Percentiles rank a stretch among this genome's conserved stretches.
Conservation (phyloP, 2,888 invertebrate species). For the Thalpophila matura region DNA sequence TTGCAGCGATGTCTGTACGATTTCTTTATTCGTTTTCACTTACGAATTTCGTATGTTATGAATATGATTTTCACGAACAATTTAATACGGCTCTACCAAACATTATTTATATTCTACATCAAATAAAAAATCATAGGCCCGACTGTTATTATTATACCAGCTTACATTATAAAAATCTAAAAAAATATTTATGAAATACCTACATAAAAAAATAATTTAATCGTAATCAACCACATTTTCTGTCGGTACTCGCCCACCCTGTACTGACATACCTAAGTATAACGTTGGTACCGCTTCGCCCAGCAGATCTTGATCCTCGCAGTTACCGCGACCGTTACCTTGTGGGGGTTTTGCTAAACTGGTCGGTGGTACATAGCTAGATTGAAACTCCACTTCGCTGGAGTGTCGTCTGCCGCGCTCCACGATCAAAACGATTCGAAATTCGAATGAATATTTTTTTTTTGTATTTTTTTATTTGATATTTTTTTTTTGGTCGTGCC, state of each 20-base stretch:
- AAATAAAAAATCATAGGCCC: too few species aligned
- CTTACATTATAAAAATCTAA: not conserved
- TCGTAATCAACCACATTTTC: constrained; percentile 55
- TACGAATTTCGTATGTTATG: too few species aligned
- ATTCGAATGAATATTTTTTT: constrained; percentile 75
- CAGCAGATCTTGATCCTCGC: constrained; percentile 77
- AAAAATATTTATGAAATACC: not conserved
- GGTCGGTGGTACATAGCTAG: constrained; percentile 81
- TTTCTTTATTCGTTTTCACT: too few species aligned
- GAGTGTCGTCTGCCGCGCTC: constrained; percentile 89
- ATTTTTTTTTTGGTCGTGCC: constrained; percentile 48
- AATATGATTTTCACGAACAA: too few species aligned
- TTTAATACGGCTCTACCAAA: too few species aligned
- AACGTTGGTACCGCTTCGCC: constrained; percentile 88
- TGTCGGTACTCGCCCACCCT: constrained; percentile 84
- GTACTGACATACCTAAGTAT: constrained; percentile 83
- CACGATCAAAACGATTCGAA: constrained; percentile 88
- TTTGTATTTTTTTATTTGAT: constrained; percentile 75
- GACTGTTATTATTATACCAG: too few species aligned
- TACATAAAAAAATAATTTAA: constrained; percentile 9
- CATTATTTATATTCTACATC: too few species aligned
- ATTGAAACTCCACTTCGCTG: constrained; percentile 83
- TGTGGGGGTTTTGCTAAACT: constrained; percentile 71
- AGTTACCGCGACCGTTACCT: constrained; percentile 71
- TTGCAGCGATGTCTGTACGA: too few species aligned